Evolutionary conservation across 1,140 invertebrate genomes (phyloP).

Genomic region (Panulirus ornatus): DNA sequence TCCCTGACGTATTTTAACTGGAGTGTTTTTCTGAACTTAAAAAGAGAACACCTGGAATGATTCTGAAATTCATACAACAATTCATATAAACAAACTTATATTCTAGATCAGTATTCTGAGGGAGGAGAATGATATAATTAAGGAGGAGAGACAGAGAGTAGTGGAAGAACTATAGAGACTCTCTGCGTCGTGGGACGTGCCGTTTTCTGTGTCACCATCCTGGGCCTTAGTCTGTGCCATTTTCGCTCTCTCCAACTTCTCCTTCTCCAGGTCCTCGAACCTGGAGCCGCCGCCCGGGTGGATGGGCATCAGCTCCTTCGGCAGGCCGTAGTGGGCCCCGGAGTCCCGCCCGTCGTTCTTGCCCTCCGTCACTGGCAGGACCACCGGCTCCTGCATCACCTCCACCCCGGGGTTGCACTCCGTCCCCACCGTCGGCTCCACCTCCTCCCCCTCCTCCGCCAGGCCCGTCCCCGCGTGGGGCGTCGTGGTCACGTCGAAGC

Average conservation of each 20-base stretch:
- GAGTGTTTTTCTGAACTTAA: too few relatives aligned
- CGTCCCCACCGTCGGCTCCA: neutral
- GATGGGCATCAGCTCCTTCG: slow-evolving; percentile 53
- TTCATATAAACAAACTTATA: neutral
- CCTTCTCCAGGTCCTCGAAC: slow-evolving; percentile 48
- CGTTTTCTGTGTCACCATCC: slow-evolving; percentile 27
- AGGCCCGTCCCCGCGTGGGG: neutral
- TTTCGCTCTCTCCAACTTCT: slow-evolving; percentile 49
- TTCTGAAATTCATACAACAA: slow-evolving; percentile 27
- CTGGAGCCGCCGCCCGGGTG: slow-evolving; percentile 48
- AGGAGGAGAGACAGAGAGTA: slow-evolving; percentile 43
- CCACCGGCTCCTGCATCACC: slow-evolving; percentile 21
- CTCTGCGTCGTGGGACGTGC: slow-evolving; percentile 33
- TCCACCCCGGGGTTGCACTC: neutral
- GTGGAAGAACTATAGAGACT: slow-evolving; percentile 38
- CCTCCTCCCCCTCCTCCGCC: neutral
- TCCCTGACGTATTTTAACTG: too few relatives aligned
- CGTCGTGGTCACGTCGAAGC: neutral
- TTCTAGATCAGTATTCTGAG: slow-evolving; percentile 34
- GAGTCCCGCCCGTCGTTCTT: slow-evolving; percentile 1
- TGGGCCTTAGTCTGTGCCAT: slow-evolving; percentile 33
- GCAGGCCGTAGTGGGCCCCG: slow-evolving; percentile 3
- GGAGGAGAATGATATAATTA: slow-evolving; percentile 45
- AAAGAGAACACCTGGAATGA: neutral
- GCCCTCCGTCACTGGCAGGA: slow-evolving; percentile 44